A percentile compares a stretch with the other conserved stretches of the same genome.
Conservation (phyloP, 2,113 vertebrate genomes). For the Cygnus buccinator region DNA sequence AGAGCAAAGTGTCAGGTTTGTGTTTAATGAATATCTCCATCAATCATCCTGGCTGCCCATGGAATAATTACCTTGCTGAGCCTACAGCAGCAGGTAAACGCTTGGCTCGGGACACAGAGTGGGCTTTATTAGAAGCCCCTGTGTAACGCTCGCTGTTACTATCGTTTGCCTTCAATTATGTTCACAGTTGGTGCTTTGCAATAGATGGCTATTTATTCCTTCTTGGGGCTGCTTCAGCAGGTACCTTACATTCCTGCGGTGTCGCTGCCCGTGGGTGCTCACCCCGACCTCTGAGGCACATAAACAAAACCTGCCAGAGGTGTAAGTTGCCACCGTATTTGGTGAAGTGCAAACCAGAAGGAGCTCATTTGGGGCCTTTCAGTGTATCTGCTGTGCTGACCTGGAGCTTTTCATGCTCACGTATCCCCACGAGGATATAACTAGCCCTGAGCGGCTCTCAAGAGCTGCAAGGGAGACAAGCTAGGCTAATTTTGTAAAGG, state of each 20-base stretch:
- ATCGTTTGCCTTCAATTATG: neutral
- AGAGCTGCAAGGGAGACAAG: neutral
- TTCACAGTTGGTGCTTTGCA: slow-evolving; percentile 5
- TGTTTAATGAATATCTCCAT: slow-evolving; percentile 68
- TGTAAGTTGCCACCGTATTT: accelerated
- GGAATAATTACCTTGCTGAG: slow-evolving; percentile 48
- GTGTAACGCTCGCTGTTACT: neutral
- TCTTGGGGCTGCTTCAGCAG: neutral
- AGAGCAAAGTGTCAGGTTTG: slow-evolving; percentile 57
- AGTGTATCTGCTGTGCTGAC: neutral
- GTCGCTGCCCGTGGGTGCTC: neutral
- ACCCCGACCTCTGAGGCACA: neutral
- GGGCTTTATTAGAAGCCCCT: slow-evolving; percentile 3
- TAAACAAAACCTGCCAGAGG: neutral
- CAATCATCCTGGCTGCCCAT: neutral
- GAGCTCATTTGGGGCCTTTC: neutral
- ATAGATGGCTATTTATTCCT: neutral
- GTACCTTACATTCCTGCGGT: neutral
- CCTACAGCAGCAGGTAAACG: slow-evolving; percentile 52
- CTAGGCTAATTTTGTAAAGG: neutral
- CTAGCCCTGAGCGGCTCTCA: neutral
- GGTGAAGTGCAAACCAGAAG: neutral
- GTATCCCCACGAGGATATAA: accelerated
- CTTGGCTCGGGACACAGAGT: slow-evolving; percentile 18
- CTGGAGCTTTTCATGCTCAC: neutral